Percentiles rank a stretch among this genome's conserved stretches.
phyloP scores from a whole-genome alignment of 2,113 vertebrate species.

The Arizona elegans region DNA sequence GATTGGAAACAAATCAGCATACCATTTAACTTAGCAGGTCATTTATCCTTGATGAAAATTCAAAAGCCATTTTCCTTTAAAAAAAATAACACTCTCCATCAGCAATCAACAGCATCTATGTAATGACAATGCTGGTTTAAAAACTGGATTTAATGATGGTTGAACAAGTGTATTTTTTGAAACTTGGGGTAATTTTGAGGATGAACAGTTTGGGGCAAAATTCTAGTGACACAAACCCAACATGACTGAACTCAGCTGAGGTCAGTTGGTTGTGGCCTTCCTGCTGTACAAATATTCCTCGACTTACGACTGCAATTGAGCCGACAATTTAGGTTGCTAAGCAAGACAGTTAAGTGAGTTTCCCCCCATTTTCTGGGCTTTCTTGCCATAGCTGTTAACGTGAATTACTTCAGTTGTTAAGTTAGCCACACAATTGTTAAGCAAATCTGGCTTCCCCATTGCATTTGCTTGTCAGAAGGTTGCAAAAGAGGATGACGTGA shows the following conservation, averaged over 20 bases:
- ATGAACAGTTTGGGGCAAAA: not conserved
- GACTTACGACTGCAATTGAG: not conserved
- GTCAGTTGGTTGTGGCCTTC: not conserved
- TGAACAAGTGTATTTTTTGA: not conserved
- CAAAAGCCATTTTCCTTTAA: not conserved
- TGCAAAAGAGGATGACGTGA: not conserved
- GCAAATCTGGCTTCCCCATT: not conserved
- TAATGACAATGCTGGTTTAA: not conserved
- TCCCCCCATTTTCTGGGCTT: not conserved
- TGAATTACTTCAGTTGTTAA: not conserved
- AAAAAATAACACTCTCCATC: not conserved
- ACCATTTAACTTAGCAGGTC: not conserved
- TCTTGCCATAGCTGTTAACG: not conserved
- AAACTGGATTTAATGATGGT: not conserved
- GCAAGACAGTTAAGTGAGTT: not conserved
- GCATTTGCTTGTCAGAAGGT: not conserved
- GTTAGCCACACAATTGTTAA: not conserved
- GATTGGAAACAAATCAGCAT: not conserved
- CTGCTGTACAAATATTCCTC: not conserved
- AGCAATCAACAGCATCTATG: not conserved
- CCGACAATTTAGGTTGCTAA: not conserved
- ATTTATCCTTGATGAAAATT: fast-evolving
- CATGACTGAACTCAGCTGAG: not conserved
- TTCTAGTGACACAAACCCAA: not conserved
- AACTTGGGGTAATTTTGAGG: not conserved